Conservation (phyloP, 1,140 invertebrate genomes). For the Hylyphantes graminicola region DNA sequence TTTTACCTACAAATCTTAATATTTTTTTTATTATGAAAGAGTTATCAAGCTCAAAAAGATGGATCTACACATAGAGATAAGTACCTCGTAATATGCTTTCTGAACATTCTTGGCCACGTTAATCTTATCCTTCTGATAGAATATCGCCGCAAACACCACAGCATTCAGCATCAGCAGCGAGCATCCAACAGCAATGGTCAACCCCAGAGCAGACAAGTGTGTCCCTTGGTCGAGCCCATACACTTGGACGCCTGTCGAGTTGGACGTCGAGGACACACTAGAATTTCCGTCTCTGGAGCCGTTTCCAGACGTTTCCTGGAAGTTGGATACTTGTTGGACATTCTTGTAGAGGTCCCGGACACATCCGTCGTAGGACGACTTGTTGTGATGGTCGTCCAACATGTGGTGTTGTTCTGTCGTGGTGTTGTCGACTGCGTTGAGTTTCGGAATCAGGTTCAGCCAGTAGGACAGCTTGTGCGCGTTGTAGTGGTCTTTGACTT, state of each 20-base stretch:
- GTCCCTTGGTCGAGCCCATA: slow-evolving; percentile 70
- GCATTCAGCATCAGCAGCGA: slow-evolving; percentile 90
- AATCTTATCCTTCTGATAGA: slow-evolving; percentile 86
- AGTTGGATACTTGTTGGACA: background rate
- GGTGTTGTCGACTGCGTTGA: slow-evolving; percentile 73
- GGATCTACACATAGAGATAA: background rate
- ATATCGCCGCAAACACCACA: slow-evolving; percentile 91
- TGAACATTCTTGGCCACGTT: slow-evolving; percentile 44
- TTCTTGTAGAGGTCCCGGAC: slow-evolving; percentile 43
- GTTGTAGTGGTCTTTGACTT: slow-evolving; percentile 85
- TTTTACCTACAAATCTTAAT: too few relatives aligned
- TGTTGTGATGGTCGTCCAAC: slow-evolving; percentile 59
- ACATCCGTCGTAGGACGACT: slow-evolving; percentile 56
- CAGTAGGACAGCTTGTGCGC: slow-evolving; percentile 91
- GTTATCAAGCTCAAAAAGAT: background rate
- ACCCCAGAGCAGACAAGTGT: slow-evolving; percentile 87
- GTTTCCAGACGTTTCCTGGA: background rate
- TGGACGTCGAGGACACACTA: background rate
- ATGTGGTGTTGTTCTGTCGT: slow-evolving; percentile 43
- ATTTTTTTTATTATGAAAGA: too few relatives aligned
- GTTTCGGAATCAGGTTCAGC: slow-evolving; percentile 88
- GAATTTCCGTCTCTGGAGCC: background rate
- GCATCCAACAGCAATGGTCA: slow-evolving; percentile 92
- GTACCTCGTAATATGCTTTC: slow-evolving; percentile 36
- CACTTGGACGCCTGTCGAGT: background rate